Conservation (phyloP, 2,797 vertebrate species). For the Sebastes cheni region DNA sequence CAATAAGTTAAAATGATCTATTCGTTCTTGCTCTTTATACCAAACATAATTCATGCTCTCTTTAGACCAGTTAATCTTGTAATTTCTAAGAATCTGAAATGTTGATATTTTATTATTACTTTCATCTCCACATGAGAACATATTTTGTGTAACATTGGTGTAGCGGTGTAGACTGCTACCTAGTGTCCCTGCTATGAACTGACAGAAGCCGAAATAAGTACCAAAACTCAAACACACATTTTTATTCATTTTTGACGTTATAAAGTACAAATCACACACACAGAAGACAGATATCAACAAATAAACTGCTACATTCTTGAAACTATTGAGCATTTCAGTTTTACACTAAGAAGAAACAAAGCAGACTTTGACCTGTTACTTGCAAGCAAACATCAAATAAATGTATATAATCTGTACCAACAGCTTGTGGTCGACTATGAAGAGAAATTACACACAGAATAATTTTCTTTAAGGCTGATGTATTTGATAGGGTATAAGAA, state of each 20-base stretch:
- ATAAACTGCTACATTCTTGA: conserved; percentile 39
- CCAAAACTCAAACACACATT: conserved; percentile 7
- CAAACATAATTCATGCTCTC: background rate
- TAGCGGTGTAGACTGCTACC: conserved; percentile 40
- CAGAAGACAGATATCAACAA: conserved; percentile 24
- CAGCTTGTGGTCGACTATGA: background rate
- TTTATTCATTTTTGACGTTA: conserved; percentile 54
- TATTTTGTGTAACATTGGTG: background rate
- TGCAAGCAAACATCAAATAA: conserved; percentile 36
- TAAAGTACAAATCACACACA: conserved; percentile 49
- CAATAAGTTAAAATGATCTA: background rate
- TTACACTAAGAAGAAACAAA: conserved; percentile 25
- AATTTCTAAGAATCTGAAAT: background rate
- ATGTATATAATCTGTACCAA: conserved; percentile 18
- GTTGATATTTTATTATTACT: background rate
- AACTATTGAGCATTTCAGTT: conserved; percentile 24
- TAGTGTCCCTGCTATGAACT: conserved; percentile 24
- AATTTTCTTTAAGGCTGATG: conserved; percentile 61
- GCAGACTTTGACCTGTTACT: conserved; percentile 20
- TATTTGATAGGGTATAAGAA: background rate
- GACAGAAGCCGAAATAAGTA: background rate
- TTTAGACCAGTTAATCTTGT: background rate
- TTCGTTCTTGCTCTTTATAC: background rate
- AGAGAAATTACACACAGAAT: background rate
- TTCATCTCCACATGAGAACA: background rate